Conservation (phyloP, 2,797 vertebrate species). For the Masticophis lateralis region DNA sequence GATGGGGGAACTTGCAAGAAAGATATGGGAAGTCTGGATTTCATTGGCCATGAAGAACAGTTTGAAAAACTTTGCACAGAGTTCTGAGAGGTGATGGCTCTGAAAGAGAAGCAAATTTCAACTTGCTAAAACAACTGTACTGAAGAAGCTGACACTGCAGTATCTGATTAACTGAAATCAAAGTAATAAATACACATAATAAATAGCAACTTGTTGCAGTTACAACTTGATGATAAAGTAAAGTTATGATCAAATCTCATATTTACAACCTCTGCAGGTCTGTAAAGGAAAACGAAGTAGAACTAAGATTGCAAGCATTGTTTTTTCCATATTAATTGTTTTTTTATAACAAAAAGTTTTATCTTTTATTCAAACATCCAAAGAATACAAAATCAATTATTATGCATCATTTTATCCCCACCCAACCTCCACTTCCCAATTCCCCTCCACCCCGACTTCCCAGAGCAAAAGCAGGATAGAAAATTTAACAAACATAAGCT, state of each 20-base stretch:
- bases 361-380: too few species aligned
- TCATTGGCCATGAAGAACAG: neutral
- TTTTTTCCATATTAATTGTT: neutral
- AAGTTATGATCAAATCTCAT: neutral
- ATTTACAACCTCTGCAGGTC: neutral
- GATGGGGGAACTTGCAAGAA: neutral
- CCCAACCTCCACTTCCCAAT: too few species aligned
- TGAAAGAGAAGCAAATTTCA: neutral
- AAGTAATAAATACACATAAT: neutral
- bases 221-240: neutral
- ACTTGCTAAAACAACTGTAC: neutral
- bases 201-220: neutral
- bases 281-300: neutral
- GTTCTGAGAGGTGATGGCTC: neutral
- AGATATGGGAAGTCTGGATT: neutral
- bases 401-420: too few species aligned
- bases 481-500: too few species aligned
- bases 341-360: neutral
- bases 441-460: too few species aligned
- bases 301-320: neutral
- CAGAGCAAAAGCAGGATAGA: too few species aligned
- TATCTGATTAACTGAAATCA: neutral
- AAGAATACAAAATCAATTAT: too few species aligned
- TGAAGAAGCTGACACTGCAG: neutral
- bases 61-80: neutral